phyloP scores from a whole-genome alignment of 2,113 vertebrate genomes.

The Lota lota region DNA sequence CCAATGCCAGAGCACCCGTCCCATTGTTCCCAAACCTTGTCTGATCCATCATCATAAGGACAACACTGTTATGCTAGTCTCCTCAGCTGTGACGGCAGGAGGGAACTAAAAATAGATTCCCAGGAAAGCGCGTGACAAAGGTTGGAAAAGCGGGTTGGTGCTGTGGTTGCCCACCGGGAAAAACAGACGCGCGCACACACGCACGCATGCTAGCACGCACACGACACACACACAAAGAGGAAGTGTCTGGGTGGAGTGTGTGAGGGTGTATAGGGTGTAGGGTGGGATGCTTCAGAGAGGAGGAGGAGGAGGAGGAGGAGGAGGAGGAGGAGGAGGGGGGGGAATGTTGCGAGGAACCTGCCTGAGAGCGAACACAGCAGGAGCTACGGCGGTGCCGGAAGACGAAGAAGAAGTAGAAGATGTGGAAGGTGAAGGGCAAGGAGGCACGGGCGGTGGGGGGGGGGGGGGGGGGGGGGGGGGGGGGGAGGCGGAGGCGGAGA shows the following conservation, averaged over 20 bases:
- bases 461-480: slow-evolving; percentile 43
- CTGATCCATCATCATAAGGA: too few species aligned
- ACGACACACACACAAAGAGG: too few species aligned
- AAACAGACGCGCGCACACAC: too few species aligned
- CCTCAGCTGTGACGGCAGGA: slow-evolving; percentile 14
- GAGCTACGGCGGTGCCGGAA: slow-evolving; percentile 33
- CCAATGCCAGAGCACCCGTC: too few species aligned
- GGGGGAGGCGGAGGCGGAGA: slow-evolving; percentile 50
- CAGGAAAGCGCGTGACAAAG: slow-evolving; percentile 33
- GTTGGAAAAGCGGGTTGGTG: slow-evolving; percentile 13
- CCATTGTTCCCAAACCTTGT: too few species aligned
- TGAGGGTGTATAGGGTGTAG: slow-evolving; percentile 16
- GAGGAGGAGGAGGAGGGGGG: slow-evolving; percentile 8
- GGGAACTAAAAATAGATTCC: slow-evolving; percentile 42
- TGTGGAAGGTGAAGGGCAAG: slow-evolving; percentile 53
- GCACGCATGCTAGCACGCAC: too few species aligned
- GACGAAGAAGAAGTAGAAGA: slow-evolving; percentile 34
- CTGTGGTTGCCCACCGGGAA: not conserved
- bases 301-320: not conserved
- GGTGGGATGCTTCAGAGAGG: too few species aligned
- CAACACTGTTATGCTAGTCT: not conserved
- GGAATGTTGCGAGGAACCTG: slow-evolving; percentile 44
- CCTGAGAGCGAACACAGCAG: slow-evolving; percentile 22
- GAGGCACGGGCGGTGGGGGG: slow-evolving; percentile 64
- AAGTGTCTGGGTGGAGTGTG: not conserved